Base-by-base conservation (phyloP, 1,140 invertebrate species). In the Neodiprion fabricii region DNA sequence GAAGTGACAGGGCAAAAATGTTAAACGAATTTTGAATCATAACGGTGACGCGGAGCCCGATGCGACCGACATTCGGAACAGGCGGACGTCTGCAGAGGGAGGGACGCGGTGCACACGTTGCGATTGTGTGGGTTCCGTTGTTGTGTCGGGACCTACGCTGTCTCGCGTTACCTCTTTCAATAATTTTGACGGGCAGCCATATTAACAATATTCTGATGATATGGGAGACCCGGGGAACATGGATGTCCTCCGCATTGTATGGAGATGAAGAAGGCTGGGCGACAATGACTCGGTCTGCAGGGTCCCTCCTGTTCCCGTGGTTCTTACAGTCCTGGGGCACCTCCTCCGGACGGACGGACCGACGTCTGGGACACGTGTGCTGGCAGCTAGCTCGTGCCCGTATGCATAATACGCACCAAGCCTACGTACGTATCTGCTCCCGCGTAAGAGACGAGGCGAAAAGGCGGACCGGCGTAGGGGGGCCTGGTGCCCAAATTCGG, bases 211-310 rank as follows among this genome's bases (percentile, higher is more conserved):
- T 79, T 80, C 78, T 78, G 80, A 84, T 83, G 83, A 85, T 84
- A 82, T 76, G 40, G 47, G 12, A 49, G 67, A 67, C 53, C 40
- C n/a, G 61, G 48, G 48, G 48, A 66, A 47, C 80, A 80, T 80
- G 81, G 81, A 81, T 85, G 84, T 85, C 82, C 85, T 79, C 77
- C 50, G 83, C 79, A 87, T 88, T 88, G 87, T 88, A 88, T 88
- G 87, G 81, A 88, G 86, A 88, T 88, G 81, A 87, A 86, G 82
- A 87, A 86, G 86, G 85, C 86, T 85, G 83, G 86, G 85, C 85
- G 85, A 87, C 85, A 86, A 86, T 87, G 87, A 88, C 86, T 87
- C 76, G 79, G 78, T 79, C 74, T 77, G 77, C 78, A 76, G 11
- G 53, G 53, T 12, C 53, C 53, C 53, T 61, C 53, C 53, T 11